Evolutionary conservation across 2,797 vertebrate genomes (phyloP), one percentile per base, ranked within the genome.

Genomic region (Delichon dasypus): DNA sequence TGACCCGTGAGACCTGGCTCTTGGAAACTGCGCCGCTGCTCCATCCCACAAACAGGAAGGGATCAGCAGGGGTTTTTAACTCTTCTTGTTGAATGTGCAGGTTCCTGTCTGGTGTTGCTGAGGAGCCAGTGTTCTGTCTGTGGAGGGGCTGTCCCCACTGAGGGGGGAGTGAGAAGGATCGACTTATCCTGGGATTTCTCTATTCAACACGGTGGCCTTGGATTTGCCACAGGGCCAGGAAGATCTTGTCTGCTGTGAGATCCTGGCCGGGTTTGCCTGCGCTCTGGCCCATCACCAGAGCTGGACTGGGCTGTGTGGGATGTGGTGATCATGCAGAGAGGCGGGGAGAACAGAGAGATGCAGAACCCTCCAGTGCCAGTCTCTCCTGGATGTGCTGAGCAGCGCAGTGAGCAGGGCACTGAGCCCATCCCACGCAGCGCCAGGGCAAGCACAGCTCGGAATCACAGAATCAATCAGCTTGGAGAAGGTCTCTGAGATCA

Each of bases 161-260:
- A 62, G 55, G 16, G 22, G 30, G 21, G 9, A 50, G 6, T 47
- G 57, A 75, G 10, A 51, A 30, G 47, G 32, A 72, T 4, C 0
- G 0, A 11, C 6, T 45, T 45, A 11, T 40, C 29, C 81, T 4
- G n/a, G 9, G 2, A 2, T 11, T 55, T 50, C 16, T 30, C 7
- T 32, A 19, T 45, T 50, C 36, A 66, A 10, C 44, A 7, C 29
- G 3, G 47, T 18, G 44, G 10, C 45, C 50, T 80, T 80, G 79
- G 74, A 72, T 82, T 62, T 62, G 92, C 40, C 34, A 13, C 4
- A 11, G 15, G 42, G n/a, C 42, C 25, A 10, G 66, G 44, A 25
- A 44, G 11, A 8, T 67, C 47, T 40, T 32, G 40, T 30, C 30
- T 58, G 30, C 47, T 18, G 40, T 16, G 50, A 55, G 70, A 71